Evolutionary conservation across 2,113 vertebrate species (phyloP), one percentile per base, ranked within the genome.

Genomic region (Rhagologus leucostigma): DNA sequence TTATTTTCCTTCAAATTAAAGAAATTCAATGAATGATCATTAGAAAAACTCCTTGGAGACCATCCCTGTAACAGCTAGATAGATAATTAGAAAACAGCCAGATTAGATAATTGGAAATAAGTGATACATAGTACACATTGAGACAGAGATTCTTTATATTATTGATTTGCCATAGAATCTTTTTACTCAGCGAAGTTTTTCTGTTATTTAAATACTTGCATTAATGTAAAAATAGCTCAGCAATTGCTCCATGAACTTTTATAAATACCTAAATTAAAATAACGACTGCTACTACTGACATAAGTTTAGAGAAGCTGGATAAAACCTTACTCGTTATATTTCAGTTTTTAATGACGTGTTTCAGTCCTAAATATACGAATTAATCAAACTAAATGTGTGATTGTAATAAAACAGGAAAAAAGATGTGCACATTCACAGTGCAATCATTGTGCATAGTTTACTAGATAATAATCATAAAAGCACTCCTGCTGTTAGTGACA

Each of bases 1-100:
- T 98, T 98, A 98, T 96, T 97, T 97, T 96, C 20, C 93, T 90
- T 77, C 93, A 97, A 96, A 98, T 97, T 96, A 95, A 94, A 76
- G 76, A 94, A 94, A 97, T 94, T 90, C 84, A 91, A 91, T 95
- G 50, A 83, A 81, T 81, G 56, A 86, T 79, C 46, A 68, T 91
- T 90, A 86, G 47, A 57, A 29, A 74, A 64, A 77, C 27, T 91
- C 94, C 70, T 78, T 93, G 87, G 96, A 94, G 97, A 76, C 79
- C 29, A 69, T 75, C 44, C 53, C 65, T 89, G 12, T 91, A 83
- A 64, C 62, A 82, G 39, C 19, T 69, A 81, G 46, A 53, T 35
- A 67, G 44, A 49, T 85, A 94, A 94, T 90, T 92, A 73, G 44
- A 84, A 91, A 80, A 49, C 21, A 94, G 33, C 52, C 75, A 71